Conservation (phyloP, 2,888 invertebrate genomes). For the Drosophila helvetica region DNA sequence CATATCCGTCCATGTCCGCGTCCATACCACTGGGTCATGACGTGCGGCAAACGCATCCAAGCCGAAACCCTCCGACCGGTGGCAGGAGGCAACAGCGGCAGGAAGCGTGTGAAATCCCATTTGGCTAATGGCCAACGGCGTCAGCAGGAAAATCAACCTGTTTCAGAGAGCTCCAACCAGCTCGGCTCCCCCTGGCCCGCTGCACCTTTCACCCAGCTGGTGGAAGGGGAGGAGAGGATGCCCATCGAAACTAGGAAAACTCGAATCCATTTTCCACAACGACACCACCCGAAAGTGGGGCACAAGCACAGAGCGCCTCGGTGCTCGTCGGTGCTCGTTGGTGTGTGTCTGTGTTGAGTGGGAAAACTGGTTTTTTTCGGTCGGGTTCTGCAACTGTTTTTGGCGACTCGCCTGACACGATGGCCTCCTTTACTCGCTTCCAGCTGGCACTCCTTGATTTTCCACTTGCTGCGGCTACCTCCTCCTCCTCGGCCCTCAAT, state of each 20-base stretch:
- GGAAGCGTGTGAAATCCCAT: conserved; percentile 79
- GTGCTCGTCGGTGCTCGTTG: conserved; percentile 1
- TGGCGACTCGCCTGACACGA: conserved; percentile 55
- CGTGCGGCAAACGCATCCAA: conserved; percentile 48
- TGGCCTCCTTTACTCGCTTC: conserved; percentile 64
- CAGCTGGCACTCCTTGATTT: conserved; percentile 58
- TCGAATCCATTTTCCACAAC: conserved; percentile 57
- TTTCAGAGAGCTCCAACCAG: conserved; percentile 41
- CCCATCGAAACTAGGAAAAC: conserved; percentile 52
- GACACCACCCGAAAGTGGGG: conserved; percentile 56
- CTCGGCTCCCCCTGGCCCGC: conserved; percentile 1
- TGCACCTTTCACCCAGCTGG: conserved; percentile 47
- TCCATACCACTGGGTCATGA: conserved; percentile 45
- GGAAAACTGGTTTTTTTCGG: conserved; percentile 67
- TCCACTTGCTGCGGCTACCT: conserved; percentile 49
- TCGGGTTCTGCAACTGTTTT: conserved; percentile 53
- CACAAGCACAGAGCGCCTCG: conserved; percentile 54
- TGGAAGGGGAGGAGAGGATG: conserved; percentile 8
- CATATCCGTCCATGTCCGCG: not conserved
- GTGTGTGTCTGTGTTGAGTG: conserved; percentile 14
- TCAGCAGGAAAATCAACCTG: conserved; percentile 76
- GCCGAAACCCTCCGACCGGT: conserved; percentile 8
- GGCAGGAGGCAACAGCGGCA: conserved; percentile 1
- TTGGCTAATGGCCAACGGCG: conserved; percentile 77
- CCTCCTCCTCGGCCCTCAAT: conserved; percentile 3